Base-by-base conservation (phyloP, 2,888 invertebrate genomes). In the Teinopalpus imperialis region DNA sequence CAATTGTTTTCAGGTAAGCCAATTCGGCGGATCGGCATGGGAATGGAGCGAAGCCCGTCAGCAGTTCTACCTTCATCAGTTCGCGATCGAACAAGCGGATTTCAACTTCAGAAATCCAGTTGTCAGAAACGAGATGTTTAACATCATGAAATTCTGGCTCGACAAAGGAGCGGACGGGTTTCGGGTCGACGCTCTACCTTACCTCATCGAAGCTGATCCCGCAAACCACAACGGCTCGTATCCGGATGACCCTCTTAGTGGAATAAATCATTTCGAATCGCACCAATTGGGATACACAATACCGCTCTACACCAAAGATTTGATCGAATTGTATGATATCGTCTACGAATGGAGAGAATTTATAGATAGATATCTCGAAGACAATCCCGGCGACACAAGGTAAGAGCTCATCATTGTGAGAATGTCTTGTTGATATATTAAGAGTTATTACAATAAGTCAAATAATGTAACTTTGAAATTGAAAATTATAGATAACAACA, bases 151-250 rank as follows among this genome's bases (percentile, higher is more conserved):
- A 49, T 94, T 93, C 69, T 96, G 96, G 96, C 69, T 96, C 16
- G 88, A 92, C 21, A 90, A 90, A 46, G 95, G 95, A 0, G 92
- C 93, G 0, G 94, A 94, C 55, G 96, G 96, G 0, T 94, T 95
- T 69, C 91, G 95, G 35, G 78, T 95, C 0, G 93, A 93, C 57
- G 93, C 93, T 0, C 81, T 92, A 1, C 91, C 92, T 0, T 90
- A 91, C 58, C 63, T 92, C 8, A 86, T 87, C 0, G 92, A 92
- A 59, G 82, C 90, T 0, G 64, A 76, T 30, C 87, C 87, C n/a
- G 73, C 74, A 8, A 74, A 79, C 35, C 70, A 64, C 0, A 77
- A 66, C 0, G 75, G 74, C 1, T 54, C 56, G 10, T 89, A 89
- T 41, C 85, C 85, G n/a, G 87, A 91, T 49, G 91, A 91, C 40